These are phyloP conservation scores for Euura lappo DNA, from an alignment of 1,140 invertebrate genomes.

Conservation along the genomic window DNA sequence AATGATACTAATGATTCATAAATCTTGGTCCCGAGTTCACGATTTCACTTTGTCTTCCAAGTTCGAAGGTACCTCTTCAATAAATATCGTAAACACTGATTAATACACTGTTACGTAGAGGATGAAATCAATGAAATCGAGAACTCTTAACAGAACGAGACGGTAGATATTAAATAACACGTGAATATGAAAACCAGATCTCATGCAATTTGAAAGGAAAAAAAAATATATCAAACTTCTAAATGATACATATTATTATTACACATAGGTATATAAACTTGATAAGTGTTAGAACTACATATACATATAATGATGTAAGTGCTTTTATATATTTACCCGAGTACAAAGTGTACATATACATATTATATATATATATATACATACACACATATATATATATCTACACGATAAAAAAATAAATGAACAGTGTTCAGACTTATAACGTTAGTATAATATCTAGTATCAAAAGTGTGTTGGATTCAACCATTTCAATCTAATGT, in stretches of 20 bases:
- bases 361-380: slow-evolving; percentile 19
- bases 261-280: neutral
- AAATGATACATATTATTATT: slow-evolving; percentile 1
- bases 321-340: slow-evolving; percentile 39
- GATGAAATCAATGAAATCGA: too few species aligned
- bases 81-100: too few species aligned
- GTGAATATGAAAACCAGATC: too few species aligned
- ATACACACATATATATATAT: neutral
- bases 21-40: neutral
- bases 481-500: neutral
- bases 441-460: neutral
- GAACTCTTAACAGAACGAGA: too few species aligned
- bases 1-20: neutral
- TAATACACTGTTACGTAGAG: too few species aligned
- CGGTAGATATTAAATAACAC: too few species aligned
- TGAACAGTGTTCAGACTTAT: slow-evolving; percentile 7
- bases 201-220: too few species aligned
- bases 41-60: neutral
- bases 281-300: neutral
- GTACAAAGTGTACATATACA: slow-evolving; percentile 31
- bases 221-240: neutral
- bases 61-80: too few species aligned
- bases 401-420: neutral
- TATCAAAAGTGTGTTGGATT: neutral
- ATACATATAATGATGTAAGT: slow-evolving; percentile 25